phyloP scores from a whole-genome alignment of 1,140 invertebrate species.

The Campoletis sonorensis region DNA sequence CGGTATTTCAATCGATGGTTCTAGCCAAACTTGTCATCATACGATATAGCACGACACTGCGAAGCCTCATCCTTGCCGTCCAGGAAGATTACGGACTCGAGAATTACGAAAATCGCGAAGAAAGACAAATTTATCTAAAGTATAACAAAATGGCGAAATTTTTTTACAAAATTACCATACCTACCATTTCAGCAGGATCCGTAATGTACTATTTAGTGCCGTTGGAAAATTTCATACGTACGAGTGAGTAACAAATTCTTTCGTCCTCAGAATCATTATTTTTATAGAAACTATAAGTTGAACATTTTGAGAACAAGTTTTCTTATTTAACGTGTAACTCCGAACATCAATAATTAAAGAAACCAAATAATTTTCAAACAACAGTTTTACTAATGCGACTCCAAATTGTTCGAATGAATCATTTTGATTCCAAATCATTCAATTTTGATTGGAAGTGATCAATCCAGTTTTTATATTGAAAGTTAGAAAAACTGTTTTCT shows the following conservation, averaged over 20 bases:
- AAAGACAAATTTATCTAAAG: conserved; percentile 55
- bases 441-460: not conserved
- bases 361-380: too few relatives aligned
- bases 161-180: conserved; percentile 53
- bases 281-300: conserved; percentile 3
- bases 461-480: not conserved
- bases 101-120: conserved; percentile 52
- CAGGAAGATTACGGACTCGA: conserved; percentile 47
- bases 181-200: conserved; percentile 50
- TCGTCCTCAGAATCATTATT: not conserved
- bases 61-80: conserved; percentile 42
- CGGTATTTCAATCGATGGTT: conserved; percentile 53
- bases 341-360: too few relatives aligned
- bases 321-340: too few relatives aligned
- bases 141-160: conserved; percentile 57
- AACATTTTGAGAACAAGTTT: too few relatives aligned
- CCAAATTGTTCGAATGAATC: too few relatives aligned
- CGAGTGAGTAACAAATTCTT: conserved; percentile 18
- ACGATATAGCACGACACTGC: conserved; percentile 49
- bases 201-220: conserved; percentile 51
- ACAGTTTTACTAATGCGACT: too few relatives aligned
- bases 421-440: too few relatives aligned
- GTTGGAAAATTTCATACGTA: conserved; percentile 40
- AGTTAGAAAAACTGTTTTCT: too few relatives aligned
- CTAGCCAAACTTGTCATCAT: conserved; percentile 53